A percentile compares a stretch with the other conserved stretches of the same genome.
Conservation (phyloP, 1,140 invertebrate species). For the Neotoxoptera formosana region DNA sequence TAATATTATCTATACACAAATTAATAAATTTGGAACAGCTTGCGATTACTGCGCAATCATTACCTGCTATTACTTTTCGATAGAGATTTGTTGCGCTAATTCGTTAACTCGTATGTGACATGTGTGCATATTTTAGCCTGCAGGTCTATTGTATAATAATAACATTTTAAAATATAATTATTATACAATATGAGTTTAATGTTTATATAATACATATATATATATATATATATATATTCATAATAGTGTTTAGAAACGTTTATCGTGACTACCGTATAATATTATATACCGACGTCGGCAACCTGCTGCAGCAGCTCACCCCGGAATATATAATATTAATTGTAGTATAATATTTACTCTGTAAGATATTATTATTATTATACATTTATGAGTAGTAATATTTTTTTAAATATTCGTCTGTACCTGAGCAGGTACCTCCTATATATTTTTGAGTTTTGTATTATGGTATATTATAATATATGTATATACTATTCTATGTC, state of each 20-base stretch:
- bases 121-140: too few relatives aligned
- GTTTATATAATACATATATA: not conserved
- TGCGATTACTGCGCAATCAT: too few relatives aligned
- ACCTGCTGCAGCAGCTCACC: too few relatives aligned
- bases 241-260: not conserved
- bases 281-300: not conserved
- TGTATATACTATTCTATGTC: not conserved
- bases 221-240: too few relatives aligned
- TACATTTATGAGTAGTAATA: not conserved
- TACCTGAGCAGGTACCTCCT: not conserved
- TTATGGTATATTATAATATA: not conserved
- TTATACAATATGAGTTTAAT: too few relatives aligned
- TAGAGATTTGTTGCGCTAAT: not conserved
- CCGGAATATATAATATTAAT: not conserved
- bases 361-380: not conserved
- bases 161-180: too few relatives aligned
- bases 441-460: not conserved
- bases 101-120: too few relatives aligned
- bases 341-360: too few relatives aligned
- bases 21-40: too few relatives aligned
- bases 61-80: not conserved
- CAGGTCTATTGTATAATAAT: too few relatives aligned
- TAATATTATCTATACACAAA: too few relatives aligned
- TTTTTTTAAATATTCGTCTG: not conserved
- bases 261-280: not conserved